These are phyloP conservation scores for Syngnathus scovelli DNA, from an alignment of 2,113 vertebrate species.

Conservation along the genomic window DNA sequence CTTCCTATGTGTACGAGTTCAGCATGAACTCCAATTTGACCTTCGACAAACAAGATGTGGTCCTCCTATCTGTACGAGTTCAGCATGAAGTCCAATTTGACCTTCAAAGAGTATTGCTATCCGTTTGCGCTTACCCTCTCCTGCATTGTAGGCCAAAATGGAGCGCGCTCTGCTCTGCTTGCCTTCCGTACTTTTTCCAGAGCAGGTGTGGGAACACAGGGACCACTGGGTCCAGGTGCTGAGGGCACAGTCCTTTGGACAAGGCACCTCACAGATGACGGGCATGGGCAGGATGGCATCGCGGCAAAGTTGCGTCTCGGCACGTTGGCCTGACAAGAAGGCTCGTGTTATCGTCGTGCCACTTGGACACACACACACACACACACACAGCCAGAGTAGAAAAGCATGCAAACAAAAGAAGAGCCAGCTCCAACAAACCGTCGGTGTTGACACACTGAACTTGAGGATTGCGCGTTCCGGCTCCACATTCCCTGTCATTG, in stretches of 20 bases:
- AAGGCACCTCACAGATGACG: constrained; percentile 82
- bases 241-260: constrained; percentile 89
- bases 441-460: constrained; percentile 88
- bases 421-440: constrained; percentile 64
- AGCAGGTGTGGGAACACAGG: constrained; percentile 95
- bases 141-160: constrained; percentile 83
- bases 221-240: constrained; percentile 89
- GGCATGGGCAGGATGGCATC: constrained; percentile 94
- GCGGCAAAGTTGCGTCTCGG: constrained; percentile 85
- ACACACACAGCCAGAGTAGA: no score
- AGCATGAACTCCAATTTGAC: no score
- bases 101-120: no score
- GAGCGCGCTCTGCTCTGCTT: constrained; percentile 85
- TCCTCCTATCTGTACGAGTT: no score
- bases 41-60: no score
- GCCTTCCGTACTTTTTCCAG: constrained; percentile 94
- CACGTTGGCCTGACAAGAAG: constrained; percentile 74
- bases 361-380: no score
- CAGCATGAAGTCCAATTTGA: no score
- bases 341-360: neutral
- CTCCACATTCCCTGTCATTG: constrained; percentile 82
- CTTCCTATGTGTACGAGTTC: no score
- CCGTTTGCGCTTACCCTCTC: constrained; percentile 76
- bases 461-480: constrained; percentile 84
- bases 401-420: no score